These are phyloP conservation scores for Clostera curtula DNA, from an alignment of 2,888 invertebrate species.

Conservation along the genomic window DNA sequence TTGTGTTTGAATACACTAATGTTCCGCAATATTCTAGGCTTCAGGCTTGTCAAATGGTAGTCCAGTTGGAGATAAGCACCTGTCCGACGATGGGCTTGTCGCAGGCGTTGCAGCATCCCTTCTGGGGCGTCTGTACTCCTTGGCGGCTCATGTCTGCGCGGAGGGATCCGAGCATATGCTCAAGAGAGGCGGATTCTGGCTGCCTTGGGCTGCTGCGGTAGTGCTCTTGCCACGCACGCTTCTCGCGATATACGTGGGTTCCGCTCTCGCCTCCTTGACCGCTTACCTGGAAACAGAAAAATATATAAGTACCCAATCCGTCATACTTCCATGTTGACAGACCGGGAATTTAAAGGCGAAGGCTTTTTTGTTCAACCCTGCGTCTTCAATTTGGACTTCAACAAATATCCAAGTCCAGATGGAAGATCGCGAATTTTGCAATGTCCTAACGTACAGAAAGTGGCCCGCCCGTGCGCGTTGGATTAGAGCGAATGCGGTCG, in stretches of 20 bases:
- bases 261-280: constrained; percentile 61
- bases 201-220: constrained; percentile 71
- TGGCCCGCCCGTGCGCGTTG: constrained; percentile 51
- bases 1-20: constrained; percentile 9
- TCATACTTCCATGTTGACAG: constrained; percentile 2
- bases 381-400: constrained; percentile 6
- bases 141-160: constrained; percentile 99
- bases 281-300: constrained; percentile 45
- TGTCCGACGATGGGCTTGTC: constrained; percentile 99
- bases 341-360: constrained; percentile 8
- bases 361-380: constrained; percentile 5
- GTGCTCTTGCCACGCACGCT: constrained; percentile 71
- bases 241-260: constrained; percentile 78
- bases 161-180: constrained; percentile 94
- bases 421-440: constrained; percentile 26
- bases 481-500: constrained; percentile 62
- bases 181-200: constrained; percentile 73
- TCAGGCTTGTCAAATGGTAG: neutral
- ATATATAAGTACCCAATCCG: constrained; percentile 8
- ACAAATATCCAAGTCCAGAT: constrained; percentile 20
- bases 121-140: constrained; percentile 98
- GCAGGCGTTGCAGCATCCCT: constrained; percentile 99
- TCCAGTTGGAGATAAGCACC: constrained; percentile 55
- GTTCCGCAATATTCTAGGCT: constrained; percentile 6
- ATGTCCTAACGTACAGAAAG: constrained; percentile 45